These are phyloP conservation scores for Macrophya alboannulata DNA, from an alignment of 2,888 invertebrate species.

Conservation along the genomic window DNA sequence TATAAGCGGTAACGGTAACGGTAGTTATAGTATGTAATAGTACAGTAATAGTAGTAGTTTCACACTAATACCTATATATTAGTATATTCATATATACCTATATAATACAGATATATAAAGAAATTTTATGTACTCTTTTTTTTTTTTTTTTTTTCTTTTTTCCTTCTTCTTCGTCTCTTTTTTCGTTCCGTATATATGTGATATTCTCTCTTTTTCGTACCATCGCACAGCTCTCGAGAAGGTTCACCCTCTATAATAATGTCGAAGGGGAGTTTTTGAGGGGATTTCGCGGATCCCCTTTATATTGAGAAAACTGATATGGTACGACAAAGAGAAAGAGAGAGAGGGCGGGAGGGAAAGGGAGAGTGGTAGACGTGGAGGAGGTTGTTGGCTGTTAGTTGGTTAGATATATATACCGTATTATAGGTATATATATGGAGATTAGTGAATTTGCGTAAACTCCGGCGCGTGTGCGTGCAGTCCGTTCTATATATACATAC, in stretches of 20 bases:
- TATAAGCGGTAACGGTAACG: too few species aligned
- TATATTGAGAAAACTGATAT: conserved; percentile 40
- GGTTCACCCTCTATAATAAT: neutral
- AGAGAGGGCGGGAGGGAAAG: neutral
- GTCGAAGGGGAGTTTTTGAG: conserved; percentile 16
- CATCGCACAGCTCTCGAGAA: neutral
- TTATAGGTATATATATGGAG: neutral
- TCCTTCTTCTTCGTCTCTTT: neutral
- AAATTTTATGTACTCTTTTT: too few species aligned
- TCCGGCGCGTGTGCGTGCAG: neutral
- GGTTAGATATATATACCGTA: neutral
- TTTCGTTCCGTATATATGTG: neutral
- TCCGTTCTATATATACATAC: neutral
- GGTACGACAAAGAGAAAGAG: neutral
- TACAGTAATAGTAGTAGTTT: too few species aligned
- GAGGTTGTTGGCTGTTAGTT: conserved; percentile 8
- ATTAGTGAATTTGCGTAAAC: conserved; percentile 25
- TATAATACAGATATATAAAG: neutral
- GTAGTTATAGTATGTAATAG: too few species aligned
- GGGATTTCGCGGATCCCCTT: conserved; percentile 11
- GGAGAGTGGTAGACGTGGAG: neutral
- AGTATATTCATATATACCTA: too few species aligned
- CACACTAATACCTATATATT: too few species aligned
- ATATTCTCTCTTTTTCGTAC: neutral
- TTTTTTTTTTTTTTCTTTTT: too few species aligned